phyloP scores from a whole-genome alignment of 2,888 invertebrate species.

The Sipha maydis region DNA sequence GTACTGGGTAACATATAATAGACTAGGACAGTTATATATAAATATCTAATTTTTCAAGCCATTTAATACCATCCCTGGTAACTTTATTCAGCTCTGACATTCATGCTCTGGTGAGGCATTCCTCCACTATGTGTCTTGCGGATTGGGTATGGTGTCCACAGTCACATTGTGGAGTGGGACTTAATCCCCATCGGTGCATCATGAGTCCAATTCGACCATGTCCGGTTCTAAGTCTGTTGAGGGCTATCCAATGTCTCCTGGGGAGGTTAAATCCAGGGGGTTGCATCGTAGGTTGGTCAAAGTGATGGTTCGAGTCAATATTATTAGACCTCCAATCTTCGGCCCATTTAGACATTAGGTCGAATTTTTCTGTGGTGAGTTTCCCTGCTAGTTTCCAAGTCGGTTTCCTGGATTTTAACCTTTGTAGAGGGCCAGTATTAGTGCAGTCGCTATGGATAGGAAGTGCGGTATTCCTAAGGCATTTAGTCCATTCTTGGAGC shows the following conservation, averaged over 20 bases:
- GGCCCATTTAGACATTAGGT: background rate
- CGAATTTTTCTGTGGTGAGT: background rate
- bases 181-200: too few relatives aligned
- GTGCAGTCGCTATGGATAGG: background rate
- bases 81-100: background rate
- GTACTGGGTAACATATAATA: too few relatives aligned
- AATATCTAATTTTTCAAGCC: background rate
- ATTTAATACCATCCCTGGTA: slow-evolving; percentile 11
- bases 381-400: slow-evolving; percentile 13
- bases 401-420: background rate
- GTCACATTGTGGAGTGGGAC: too few relatives aligned
- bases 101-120: slow-evolving; percentile 10
- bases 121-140: slow-evolving; percentile 1
- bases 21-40: background rate
- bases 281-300: slow-evolving; percentile 22
- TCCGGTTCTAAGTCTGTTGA: slow-evolving; percentile 1
- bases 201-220: too few relatives aligned
- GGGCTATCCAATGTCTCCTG: slow-evolving; percentile 29
- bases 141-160: background rate
- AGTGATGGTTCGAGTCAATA: background rate
- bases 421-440: background rate
- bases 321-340: background rate
- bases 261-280: slow-evolving; percentile 11
- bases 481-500: background rate
- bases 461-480: background rate